Conservation (phyloP, 2,888 invertebrate genomes). For the Eugnorisma glareosa region DNA sequence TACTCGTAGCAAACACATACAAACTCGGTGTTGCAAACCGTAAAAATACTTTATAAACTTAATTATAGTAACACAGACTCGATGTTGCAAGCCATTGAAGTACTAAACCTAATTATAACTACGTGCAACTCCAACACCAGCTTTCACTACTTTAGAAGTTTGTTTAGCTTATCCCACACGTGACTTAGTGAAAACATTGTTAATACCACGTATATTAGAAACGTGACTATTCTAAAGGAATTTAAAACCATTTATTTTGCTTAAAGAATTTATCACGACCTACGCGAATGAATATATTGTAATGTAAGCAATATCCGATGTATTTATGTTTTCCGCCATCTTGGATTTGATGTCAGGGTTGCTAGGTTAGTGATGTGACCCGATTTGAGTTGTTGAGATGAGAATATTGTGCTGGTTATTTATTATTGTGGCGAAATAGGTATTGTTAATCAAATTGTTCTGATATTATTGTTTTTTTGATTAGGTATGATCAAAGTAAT, state of each 20-base stretch:
- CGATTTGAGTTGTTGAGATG: constrained; percentile 17
- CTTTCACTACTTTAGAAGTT: neutral
- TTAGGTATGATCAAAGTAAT: neutral
- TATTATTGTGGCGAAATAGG: neutral
- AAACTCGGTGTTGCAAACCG: neutral
- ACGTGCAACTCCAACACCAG: neutral
- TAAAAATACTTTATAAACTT: constrained; percentile 9
- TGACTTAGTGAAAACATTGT: constrained; percentile 31
- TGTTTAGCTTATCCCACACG: neutral
- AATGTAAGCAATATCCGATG: constrained; percentile 52
- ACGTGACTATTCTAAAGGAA: constrained; percentile 32
- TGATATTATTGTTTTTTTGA: neutral
- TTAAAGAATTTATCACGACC: constrained; percentile 58
- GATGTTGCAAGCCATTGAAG: neutral
- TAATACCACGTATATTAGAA: constrained; percentile 34
- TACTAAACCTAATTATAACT: neutral
- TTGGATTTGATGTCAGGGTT: constrained; percentile 40
- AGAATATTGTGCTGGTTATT: neutral
- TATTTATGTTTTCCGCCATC: constrained; percentile 45
- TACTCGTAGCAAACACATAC: neutral
- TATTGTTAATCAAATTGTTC: neutral
- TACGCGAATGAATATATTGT: constrained; percentile 50
- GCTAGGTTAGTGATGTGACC: constrained; percentile 27
- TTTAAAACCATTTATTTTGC: constrained; percentile 42
- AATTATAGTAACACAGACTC: neutral